Conservation (phyloP, 2,797 vertebrate genomes). For the Novumbra hubbsi region DNA sequence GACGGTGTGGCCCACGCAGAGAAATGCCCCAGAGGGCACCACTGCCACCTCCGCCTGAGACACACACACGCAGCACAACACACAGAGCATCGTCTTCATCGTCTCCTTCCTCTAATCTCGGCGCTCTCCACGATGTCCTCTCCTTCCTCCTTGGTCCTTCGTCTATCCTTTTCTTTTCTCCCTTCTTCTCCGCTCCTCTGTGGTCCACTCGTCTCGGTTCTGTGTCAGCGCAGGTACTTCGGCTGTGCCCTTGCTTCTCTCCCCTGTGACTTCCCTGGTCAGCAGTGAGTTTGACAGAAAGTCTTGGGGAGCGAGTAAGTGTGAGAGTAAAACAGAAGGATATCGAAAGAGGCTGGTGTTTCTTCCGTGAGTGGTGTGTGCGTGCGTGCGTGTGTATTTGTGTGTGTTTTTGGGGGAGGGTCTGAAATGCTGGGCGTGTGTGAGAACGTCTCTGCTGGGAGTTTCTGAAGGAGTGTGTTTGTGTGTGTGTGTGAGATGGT, state of each 20-base stretch:
- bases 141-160: constrained; percentile 8
- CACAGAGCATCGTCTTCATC: background rate
- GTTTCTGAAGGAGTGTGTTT: constrained; percentile 1
- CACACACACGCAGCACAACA: background rate
- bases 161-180: constrained; percentile 19
- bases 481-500: background rate
- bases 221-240: constrained; percentile 29
- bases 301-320: background rate
- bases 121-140: constrained; percentile 25
- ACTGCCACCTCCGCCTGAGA: background rate
- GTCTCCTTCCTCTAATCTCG: constrained; percentile 9
- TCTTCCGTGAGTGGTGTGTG: background rate
- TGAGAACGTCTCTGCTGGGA: constrained; percentile 1
- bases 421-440: background rate
- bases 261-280: constrained; percentile 2
- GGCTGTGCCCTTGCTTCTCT: constrained; percentile 25
- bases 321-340: background rate
- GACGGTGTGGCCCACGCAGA: constrained; percentile 42
- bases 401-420: constrained; percentile 5
- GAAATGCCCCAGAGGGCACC: constrained; percentile 7
- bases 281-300: background rate
- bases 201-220: constrained; percentile 12
- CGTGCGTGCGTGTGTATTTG: background rate
- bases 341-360: background rate
- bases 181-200: constrained; percentile 13